Base-by-base conservation (phyloP, 2,888 invertebrate genomes). In the Spodoptera littoralis region DNA sequence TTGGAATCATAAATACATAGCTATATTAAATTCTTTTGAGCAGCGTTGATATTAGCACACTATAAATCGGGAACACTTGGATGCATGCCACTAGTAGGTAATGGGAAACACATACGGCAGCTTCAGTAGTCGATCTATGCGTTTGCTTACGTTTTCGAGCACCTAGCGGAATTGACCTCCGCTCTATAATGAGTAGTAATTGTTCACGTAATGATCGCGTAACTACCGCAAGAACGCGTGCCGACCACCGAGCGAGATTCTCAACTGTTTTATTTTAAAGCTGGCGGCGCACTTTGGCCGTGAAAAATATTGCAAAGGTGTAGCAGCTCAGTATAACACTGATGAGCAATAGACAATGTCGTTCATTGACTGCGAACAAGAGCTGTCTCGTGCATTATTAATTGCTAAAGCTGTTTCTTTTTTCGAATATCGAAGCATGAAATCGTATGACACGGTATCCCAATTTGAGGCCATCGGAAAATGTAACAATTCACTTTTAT, bases 201-300 rank as follows among this genome's bases (percentile, higher is more conserved):
- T 84, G 80, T 82, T 80, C 84, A 83, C 85, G 86, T 84, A 88
- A 89, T 81, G 76, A 71, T 72, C 82, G 80, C 82, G 82, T 82
- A 82, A 86, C 79, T 81, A 76, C 72, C 66, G 79, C 75, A 79
- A 75, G 72, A 80, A 85, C 90, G 89, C 90, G 90, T 87, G 83
- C 81, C 84, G 84, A 82, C 85, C 86, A 81, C 88, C 88, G 87
- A 86, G 86, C 90, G 85, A 90, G 87, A 90, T 86, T 86, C 87
- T 86, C 87, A 85, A 94, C 93, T 93, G 93, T 92, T 92, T 93
- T 93, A 93, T 93, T 93, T 94, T 92, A 87, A 92, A 86, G 81
- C 87, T 90, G 89, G 88, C 90, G 77, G 83, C 79, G 77, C 70
- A 84, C 86, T 84, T 79, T 89, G 93, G 83, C 93, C 92, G 83